Evolutionary conservation across 2,113 vertebrate species (phyloP), one percentile per base, ranked within the genome.

Genomic region (Rhineura floridana): DNA sequence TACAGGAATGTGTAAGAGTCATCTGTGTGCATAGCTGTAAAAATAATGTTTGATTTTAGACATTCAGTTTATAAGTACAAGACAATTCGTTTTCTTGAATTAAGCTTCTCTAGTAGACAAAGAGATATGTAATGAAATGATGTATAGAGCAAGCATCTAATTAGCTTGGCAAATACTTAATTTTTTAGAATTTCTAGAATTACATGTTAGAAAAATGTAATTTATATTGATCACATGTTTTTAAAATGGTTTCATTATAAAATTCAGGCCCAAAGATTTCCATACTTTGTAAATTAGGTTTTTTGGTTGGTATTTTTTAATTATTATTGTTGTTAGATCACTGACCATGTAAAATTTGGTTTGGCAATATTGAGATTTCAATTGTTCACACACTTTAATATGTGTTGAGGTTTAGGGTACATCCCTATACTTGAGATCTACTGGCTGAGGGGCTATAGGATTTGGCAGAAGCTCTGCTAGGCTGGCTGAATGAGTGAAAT

Each of bases 31-130:
- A 65, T 12, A 62, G 62, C 90, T 92, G 86, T 87, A 87, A 69
- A 87, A 55, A 69, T 44, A 36, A 39, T 73, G 91, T 48, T 92
- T 88, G 86, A 87, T 92, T 93, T 92, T 89, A 93, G 67, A 87
- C 77, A 89, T 84, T 93, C 73, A 89, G 91, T 81, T 90, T 94
- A 52, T 73, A 95, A 82, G 4, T 91, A 23, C 30, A 88, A 52
- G 46, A 87, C 90, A 91, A 91, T 88, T 42, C 59, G 42, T 23
- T 42, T 89, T 83, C 91, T 91, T 59, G 86, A 85, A 89, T 76
- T 11, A 67, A 76, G 28, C 33, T 36, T 90, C 91, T 94, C 36
- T 72, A 23, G 83, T 93, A 91, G 44, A 83, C 72, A 83, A 65
- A 63, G 80, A 21, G 83, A 67, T 13, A 5, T 81, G 2, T 50